Percentiles rank a stretch among this genome's conserved stretches.
Conservation (phyloP, 2,888 invertebrate genomes). For the Spatulosminthurus flaviceps region DNA sequence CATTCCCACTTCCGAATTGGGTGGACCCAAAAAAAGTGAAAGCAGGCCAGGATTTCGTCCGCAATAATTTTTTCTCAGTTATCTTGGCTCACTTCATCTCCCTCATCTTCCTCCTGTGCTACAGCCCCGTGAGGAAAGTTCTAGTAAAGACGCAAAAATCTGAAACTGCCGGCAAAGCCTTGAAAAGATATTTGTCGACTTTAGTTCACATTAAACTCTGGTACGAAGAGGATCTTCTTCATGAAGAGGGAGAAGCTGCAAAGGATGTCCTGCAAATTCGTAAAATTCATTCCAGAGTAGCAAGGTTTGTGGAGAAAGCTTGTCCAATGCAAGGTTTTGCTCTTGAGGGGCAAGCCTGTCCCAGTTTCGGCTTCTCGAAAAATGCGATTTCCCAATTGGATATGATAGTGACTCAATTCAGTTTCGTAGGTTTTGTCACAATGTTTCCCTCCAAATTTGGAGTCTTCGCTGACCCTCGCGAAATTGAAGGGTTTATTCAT, state of each 20-base stretch:
- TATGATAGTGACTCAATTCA: conserved; percentile 86
- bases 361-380: not conserved
- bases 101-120: conserved; percentile 77
- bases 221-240: conserved; percentile 77
- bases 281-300: conserved; percentile 53
- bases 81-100: conserved; percentile 79
- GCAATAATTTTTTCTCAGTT: conserved; percentile 76
- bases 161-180: conserved; percentile 73
- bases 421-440: conserved; percentile 81
- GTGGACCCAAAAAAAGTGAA: conserved; percentile 49
- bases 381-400: conserved; percentile 79
- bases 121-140: conserved; percentile 78
- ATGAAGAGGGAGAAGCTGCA: conserved; percentile 59
- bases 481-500: conserved; percentile 57
- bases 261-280: conserved; percentile 55
- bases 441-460: conserved; percentile 68
- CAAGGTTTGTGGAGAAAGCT: conserved; percentile 30
- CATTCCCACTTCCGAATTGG: conserved; percentile 51
- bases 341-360: not conserved
- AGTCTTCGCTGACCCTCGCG: conserved; percentile 21
- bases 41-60: conserved; percentile 76
- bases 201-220: conserved; percentile 79
- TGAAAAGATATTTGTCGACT: conserved; percentile 81
- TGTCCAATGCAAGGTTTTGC: not conserved
- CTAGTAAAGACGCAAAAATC: conserved; percentile 79